Evolutionary conservation across 2,888 invertebrate genomes (phyloP).

Genomic region (Ectropis crepuscularia): DNA sequence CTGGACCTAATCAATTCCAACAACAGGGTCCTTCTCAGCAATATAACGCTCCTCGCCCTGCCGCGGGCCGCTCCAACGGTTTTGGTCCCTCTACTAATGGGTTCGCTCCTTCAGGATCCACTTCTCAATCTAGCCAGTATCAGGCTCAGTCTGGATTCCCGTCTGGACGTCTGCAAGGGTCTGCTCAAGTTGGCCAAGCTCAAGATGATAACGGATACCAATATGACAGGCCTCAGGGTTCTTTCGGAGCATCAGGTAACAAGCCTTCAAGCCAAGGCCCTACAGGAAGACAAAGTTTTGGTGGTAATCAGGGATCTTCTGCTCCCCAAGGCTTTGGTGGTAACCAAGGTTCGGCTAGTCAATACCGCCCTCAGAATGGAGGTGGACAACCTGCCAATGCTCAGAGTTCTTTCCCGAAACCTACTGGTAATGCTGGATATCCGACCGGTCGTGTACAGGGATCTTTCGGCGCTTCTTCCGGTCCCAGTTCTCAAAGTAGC

Average conservation of each 20-base stretch:
- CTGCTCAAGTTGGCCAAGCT: conserved; percentile 37
- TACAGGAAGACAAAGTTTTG: conserved; percentile 1
- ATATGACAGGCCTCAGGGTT: conserved; percentile 48
- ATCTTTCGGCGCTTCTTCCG: conserved; percentile 31
- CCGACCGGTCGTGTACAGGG: conserved; percentile 36
- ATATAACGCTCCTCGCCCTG: conserved; percentile 34
- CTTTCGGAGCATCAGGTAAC: conserved; percentile 8
- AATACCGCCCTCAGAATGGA: conserved; percentile 34
- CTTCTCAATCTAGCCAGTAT: conserved; percentile 41
- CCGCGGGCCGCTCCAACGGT: conserved; percentile 17
- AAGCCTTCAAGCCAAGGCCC: conserved; percentile 17
- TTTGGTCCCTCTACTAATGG: conserved; percentile 24
- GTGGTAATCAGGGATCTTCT: background rate
- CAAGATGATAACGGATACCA: conserved; percentile 51
- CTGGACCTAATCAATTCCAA: conserved; percentile 16
- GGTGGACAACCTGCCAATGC: conserved; percentile 26
- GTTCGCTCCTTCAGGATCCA: conserved; percentile 21
- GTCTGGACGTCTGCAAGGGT: conserved; percentile 39
- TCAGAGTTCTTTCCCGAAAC: conserved; percentile 32
- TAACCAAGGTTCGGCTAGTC: conserved; percentile 23
- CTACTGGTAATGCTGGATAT: conserved; percentile 27
- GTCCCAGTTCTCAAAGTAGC: conserved; percentile 33
- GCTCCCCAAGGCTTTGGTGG: background rate
- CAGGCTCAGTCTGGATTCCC: conserved; percentile 37
- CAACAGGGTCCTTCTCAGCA: conserved; percentile 32